phyloP scores from a whole-genome alignment of 2,888 invertebrate species.

The Apamea monoglypha region DNA sequence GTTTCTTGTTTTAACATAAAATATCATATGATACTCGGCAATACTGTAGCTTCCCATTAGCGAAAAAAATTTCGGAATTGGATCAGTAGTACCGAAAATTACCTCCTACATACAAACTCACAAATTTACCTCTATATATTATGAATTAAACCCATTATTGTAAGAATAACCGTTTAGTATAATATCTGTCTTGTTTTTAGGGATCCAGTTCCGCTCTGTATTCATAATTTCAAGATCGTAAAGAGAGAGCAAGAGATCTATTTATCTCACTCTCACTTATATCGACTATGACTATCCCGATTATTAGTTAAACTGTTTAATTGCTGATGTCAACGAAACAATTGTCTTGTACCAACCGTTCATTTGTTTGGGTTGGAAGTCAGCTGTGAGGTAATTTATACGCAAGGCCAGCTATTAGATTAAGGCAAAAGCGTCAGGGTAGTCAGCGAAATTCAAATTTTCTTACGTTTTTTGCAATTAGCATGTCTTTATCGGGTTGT shows the following conservation, averaged over 20 bases:
- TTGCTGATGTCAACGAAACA: conserved; percentile 71
- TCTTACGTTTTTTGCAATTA: too few relatives aligned
- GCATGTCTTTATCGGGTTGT: not conserved
- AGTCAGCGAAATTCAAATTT: not conserved
- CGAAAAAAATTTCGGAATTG: not conserved
- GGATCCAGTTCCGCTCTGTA: conserved; percentile 30
- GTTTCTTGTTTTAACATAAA: too few relatives aligned
- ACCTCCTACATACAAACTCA: not conserved
- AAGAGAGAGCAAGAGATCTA: conserved; percentile 28
- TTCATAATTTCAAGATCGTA: conserved; percentile 33
- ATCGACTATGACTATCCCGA: conserved; percentile 53
- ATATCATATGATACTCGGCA: too few relatives aligned
- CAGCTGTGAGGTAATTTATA: conserved; percentile 42
- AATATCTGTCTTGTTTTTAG: not conserved
- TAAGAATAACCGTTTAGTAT: too few relatives aligned
- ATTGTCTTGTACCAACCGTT: conserved; percentile 65
- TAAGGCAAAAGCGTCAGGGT: not conserved
- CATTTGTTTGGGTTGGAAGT: conserved; percentile 44
- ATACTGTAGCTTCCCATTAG: too few relatives aligned
- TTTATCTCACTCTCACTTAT: conserved; percentile 51
- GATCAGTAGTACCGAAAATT: not conserved
- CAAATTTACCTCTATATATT: not conserved
- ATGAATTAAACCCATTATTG: too few relatives aligned
- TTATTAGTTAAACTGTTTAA: conserved; percentile 74
- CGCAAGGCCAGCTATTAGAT: not conserved